These are phyloP conservation scores for Eclectus roratus DNA, from an alignment of 2,113 vertebrate genomes.

Conservation along the genomic window DNA sequence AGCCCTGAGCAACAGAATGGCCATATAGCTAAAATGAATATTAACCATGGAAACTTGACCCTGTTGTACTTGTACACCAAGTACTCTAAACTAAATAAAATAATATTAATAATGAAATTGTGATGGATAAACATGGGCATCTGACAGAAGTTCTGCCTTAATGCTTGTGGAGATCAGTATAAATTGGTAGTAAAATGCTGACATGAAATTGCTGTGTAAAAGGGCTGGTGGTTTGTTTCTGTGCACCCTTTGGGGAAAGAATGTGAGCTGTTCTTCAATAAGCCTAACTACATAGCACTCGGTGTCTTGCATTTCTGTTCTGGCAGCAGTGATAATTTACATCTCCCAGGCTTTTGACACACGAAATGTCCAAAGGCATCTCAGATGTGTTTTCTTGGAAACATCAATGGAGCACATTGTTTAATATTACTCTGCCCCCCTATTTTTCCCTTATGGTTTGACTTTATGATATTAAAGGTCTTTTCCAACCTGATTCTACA, in stretches of 20 bases:
- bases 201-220: not conserved
- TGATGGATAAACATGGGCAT: not conserved
- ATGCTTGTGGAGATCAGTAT: not conserved
- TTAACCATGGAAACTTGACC: not conserved
- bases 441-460: not conserved
- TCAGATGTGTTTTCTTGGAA: not conserved
- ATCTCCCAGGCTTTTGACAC: not conserved
- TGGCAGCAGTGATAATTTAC: not conserved
- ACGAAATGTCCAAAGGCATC: not conserved
- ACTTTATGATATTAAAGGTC: not conserved
- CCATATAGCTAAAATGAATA: not conserved
- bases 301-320: not conserved
- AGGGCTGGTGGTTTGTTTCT: not conserved
- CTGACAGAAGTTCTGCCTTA: not conserved
- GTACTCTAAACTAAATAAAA: not conserved
- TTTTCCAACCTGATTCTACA: not conserved
- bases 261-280: not conserved
- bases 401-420: not conserved
- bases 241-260: not conserved
- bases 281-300: not conserved
- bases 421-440: not conserved
- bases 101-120: not conserved
- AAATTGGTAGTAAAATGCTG: not conserved
- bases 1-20: not conserved
- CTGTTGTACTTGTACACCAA: not conserved